These are phyloP conservation scores for Dynastes hyllus DNA, from an alignment of 2,888 invertebrate genomes.

Conservation along the genomic window DNA sequence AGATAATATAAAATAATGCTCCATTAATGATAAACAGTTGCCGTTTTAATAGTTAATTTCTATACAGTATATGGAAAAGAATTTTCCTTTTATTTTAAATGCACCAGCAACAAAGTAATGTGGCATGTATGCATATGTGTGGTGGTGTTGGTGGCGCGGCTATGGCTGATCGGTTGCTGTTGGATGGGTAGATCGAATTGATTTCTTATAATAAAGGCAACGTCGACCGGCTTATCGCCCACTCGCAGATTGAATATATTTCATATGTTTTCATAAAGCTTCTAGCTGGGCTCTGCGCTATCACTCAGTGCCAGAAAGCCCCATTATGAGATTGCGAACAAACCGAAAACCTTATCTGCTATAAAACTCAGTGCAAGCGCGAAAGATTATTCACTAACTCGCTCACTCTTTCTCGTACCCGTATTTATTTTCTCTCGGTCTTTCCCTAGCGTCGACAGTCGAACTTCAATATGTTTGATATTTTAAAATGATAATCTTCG, in stretches of 20 bases:
- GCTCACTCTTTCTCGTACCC: conserved; percentile 35
- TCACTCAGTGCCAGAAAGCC: conserved; percentile 67
- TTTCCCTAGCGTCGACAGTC: conserved; percentile 32
- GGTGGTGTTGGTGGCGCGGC: conserved; percentile 34
- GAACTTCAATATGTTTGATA: conserved; percentile 51
- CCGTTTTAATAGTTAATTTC: background rate
- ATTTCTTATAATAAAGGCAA: conserved; percentile 66
- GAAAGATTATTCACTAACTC: conserved; percentile 53
- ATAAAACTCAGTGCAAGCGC: conserved; percentile 57
- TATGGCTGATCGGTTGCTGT: conserved; percentile 52
- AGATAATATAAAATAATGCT: background rate
- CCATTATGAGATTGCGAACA: conserved; percentile 60
- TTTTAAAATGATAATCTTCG: conserved; percentile 50
- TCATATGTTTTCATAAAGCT: conserved; percentile 75
- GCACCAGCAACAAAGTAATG: conserved; percentile 9
- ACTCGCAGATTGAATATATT: conserved; percentile 82
- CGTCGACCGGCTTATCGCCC: conserved; percentile 74
- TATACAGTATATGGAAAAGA: no score
- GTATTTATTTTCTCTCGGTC: conserved; percentile 27
- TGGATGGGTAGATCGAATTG: conserved; percentile 61
- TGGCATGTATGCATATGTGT: conserved; percentile 17
- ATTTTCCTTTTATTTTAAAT: conserved; percentile 7
- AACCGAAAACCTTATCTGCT: conserved; percentile 58
- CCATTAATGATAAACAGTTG: background rate
- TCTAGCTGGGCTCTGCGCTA: conserved; percentile 65